Evolutionary conservation across 2,113 vertebrate species (phyloP).

Genomic region (Thunnus thynnus): DNA sequence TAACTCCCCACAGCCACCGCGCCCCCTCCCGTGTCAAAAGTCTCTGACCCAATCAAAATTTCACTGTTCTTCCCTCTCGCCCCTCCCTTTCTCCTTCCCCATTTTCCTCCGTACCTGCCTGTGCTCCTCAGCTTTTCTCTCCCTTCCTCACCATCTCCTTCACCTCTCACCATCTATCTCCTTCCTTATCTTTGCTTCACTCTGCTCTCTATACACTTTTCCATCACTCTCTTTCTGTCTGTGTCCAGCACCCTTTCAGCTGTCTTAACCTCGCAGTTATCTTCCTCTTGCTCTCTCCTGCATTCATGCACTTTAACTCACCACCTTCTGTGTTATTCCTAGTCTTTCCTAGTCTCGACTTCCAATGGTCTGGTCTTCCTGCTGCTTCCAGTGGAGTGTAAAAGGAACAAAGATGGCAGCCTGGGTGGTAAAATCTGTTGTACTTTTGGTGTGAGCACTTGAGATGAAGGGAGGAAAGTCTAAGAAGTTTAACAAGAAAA

Average conservation of each 20-base stretch:
- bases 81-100: background rate
- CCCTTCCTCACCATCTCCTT: background rate
- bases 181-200: conserved; percentile 50
- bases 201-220: conserved; percentile 44
- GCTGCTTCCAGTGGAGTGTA: conserved; percentile 40
- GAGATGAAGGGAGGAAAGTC: conserved; percentile 1
- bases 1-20: conserved; percentile 54
- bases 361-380: conserved; percentile 43
- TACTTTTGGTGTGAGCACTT: conserved; percentile 40
- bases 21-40: conserved; percentile 38
- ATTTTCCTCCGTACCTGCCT: conserved; percentile 2
- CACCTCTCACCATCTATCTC: conserved; percentile 19
- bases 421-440: conserved; percentile 63
- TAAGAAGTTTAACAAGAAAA: conserved; percentile 2
- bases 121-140: background rate
- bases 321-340: conserved; percentile 39
- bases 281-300: conserved; percentile 43
- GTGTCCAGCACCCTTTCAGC: conserved; percentile 48
- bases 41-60: conserved; percentile 54
- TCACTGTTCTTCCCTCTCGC: conserved; percentile 3
- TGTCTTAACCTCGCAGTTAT: conserved; percentile 56
- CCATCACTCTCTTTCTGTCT: conserved; percentile 57
- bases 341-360: conserved; percentile 39
- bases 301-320: conserved; percentile 55
- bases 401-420: conserved; percentile 55